These are phyloP conservation scores for Riparia riparia DNA, from an alignment of 2,113 vertebrate species.

Conservation along the genomic window DNA sequence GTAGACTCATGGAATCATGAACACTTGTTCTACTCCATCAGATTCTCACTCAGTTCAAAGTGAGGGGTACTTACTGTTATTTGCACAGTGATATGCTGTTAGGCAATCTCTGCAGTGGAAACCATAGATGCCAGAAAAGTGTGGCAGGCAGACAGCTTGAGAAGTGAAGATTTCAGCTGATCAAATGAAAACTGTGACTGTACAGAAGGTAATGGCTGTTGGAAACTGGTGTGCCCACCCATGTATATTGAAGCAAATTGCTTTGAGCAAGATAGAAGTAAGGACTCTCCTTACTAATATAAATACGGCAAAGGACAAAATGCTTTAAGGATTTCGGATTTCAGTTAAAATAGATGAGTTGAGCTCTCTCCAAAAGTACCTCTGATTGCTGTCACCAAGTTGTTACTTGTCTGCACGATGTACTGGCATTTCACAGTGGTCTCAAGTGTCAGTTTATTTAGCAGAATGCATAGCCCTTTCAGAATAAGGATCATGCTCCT, in stretches of 20 bases:
- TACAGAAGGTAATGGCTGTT: not conserved
- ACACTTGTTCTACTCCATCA: not conserved
- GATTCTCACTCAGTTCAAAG: not conserved
- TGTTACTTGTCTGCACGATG: not conserved
- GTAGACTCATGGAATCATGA: not conserved
- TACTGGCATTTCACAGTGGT: not conserved
- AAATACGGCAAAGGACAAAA: not conserved
- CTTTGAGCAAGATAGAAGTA: not conserved
- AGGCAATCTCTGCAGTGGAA: not conserved
- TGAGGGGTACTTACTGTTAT: not conserved
- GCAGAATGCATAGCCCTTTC: not conserved
- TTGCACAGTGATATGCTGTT: not conserved
- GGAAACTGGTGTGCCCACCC: not conserved
- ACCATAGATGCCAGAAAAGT: not conserved
- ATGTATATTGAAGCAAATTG: not conserved
- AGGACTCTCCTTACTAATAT: not conserved
- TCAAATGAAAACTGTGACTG: not conserved
- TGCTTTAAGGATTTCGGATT: not conserved
- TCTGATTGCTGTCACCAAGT: not conserved
- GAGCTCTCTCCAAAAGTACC: not conserved
- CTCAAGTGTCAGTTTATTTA: not conserved
- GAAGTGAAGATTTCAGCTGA: not conserved
- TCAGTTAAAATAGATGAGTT: not conserved
- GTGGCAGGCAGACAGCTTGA: not conserved
- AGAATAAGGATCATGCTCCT: not conserved